Conservation (phyloP, 2,888 invertebrate species). For the Plebejus melissa region DNA sequence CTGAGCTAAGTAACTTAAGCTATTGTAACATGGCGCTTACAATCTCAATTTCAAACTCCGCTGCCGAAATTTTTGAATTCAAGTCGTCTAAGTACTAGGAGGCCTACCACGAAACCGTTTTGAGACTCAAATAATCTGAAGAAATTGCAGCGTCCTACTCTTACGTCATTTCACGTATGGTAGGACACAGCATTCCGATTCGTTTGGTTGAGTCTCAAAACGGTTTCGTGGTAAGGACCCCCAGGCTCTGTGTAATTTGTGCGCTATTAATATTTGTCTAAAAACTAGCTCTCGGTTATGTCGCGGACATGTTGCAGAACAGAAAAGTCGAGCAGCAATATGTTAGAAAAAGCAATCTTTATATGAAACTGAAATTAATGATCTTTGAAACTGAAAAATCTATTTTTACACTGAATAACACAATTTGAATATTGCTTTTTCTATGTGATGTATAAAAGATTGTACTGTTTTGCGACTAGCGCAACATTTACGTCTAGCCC, state of each 20-base stretch:
- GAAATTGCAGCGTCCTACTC: no score
- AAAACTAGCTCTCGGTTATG: constrained; percentile 7
- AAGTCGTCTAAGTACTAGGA: not conserved
- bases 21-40: no score
- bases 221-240: no score
- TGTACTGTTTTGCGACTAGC: not conserved
- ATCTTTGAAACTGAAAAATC: not conserved
- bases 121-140: no score
- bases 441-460: not conserved
- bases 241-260: not conserved
- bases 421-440: not conserved
- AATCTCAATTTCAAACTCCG: no score
- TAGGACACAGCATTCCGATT: no score
- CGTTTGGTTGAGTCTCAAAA: no score
- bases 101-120: no score
- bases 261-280: constrained; percentile 13
- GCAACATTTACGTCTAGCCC: not conserved
- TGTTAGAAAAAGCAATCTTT: constrained; percentile 5
- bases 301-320: not conserved
- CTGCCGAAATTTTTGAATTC: no score
- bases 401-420: constrained; percentile 5
- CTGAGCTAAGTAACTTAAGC: no score
- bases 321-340: not conserved
- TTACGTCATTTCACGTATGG: no score
- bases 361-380: not conserved